Conservation (phyloP, 2,888 invertebrate genomes). For the Drosophila maculinotata region DNA sequence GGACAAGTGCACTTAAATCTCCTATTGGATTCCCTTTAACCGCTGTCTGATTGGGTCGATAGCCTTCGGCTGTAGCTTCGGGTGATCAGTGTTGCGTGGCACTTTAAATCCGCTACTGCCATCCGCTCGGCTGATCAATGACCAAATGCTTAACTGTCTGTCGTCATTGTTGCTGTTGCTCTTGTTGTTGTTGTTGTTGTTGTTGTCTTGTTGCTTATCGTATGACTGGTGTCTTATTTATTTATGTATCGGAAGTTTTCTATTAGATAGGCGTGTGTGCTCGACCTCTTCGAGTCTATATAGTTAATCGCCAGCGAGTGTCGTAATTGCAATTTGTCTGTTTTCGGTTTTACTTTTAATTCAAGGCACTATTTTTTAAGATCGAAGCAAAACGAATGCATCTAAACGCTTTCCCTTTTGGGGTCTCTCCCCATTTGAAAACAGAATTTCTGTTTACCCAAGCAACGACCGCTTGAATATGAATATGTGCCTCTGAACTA, state of each 20-base stretch:
- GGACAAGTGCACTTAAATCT: background rate
- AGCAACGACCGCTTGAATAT: too few species aligned
- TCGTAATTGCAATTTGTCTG: constrained; percentile 20
- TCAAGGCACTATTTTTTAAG: too few species aligned
- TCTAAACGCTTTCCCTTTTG: too few species aligned
- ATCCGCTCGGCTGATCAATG: constrained; percentile 49
- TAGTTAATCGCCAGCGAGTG: constrained; percentile 16
- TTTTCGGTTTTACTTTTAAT: background rate
- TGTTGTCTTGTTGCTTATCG: constrained; percentile 34
- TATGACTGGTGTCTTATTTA: constrained; percentile 17
- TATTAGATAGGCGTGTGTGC: constrained; percentile 52
- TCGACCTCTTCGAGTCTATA: constrained; percentile 10
- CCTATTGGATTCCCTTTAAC: constrained; percentile 10
- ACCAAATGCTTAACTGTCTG: constrained; percentile 9
- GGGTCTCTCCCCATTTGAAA: too few species aligned
- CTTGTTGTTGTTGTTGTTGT: background rate
- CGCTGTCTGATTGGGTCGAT: background rate
- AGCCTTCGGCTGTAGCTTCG: constrained; percentile 16
- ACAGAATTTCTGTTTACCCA: too few species aligned
- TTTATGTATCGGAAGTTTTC: constrained; percentile 61
- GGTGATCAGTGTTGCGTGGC: constrained; percentile 48
- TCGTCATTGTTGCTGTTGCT: constrained; percentile 20
- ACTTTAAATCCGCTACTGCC: constrained; percentile 24
- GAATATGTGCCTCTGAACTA: too few species aligned
- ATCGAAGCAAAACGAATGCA: too few species aligned